Evolutionary conservation across 2,113 vertebrate genomes (phyloP).

Genomic region (Speoplatyrhinus poulsoni): DNA sequence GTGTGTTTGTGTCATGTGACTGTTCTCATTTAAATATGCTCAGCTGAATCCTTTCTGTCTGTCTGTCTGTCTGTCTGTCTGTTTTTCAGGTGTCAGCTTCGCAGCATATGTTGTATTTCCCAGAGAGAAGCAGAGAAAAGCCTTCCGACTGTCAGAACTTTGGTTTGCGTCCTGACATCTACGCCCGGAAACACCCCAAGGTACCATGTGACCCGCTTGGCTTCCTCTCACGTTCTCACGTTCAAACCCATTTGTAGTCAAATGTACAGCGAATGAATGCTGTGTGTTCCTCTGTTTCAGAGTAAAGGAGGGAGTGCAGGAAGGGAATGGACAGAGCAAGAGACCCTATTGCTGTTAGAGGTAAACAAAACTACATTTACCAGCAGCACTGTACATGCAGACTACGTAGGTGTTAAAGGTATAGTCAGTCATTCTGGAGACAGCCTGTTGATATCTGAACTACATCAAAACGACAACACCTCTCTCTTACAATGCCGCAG

Average conservation of each 20-base stretch:
- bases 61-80: no score
- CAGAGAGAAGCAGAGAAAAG: conserved; percentile 91
- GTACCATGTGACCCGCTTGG: conserved; percentile 57
- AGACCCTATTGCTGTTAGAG: conserved; percentile 91
- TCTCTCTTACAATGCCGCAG: no score
- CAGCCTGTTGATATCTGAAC: no score
- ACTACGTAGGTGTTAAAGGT: no score
- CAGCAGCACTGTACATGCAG: neutral
- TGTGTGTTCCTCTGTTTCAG: conserved; percentile 58
- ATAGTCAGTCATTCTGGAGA: no score
- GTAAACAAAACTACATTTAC: conserved; percentile 62
- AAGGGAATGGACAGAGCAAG: conserved; percentile 96
- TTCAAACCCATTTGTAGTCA: no score
- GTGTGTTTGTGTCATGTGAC: neutral
- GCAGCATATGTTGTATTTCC: conserved; percentile 96
- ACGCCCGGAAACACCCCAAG: conserved; percentile 96
- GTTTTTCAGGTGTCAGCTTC: conserved; percentile 85
- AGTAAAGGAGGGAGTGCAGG: conserved; percentile 93
- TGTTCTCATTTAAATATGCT: neutral
- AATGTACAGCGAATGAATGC: no score
- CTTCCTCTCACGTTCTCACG: no score
- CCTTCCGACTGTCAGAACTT: conserved; percentile 93
- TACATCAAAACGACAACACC: neutral
- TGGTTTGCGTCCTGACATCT: conserved; percentile 91
- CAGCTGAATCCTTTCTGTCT: neutral